Conservation (phyloP, 2,113 vertebrate species). For the Chloropsis cyanopogon region DNA sequence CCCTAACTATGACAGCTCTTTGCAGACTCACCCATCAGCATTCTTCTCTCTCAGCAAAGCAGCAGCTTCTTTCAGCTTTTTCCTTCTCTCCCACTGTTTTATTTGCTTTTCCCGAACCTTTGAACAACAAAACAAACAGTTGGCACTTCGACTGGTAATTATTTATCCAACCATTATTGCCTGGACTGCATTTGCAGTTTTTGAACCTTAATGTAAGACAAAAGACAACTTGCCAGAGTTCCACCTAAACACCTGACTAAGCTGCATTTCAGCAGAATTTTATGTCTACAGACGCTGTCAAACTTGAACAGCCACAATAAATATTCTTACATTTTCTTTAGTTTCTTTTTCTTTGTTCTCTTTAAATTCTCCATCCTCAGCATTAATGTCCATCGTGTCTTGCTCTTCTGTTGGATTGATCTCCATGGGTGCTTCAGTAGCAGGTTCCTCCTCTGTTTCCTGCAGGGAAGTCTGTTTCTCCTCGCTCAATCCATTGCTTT, state of each 20-base stretch:
- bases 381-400: constrained; percentile 42
- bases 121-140: constrained; percentile 20
- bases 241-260: neutral
- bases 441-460: constrained; percentile 51
- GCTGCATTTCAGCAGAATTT: neutral
- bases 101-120: constrained; percentile 85
- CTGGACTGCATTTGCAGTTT: neutral
- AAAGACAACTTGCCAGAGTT: neutral
- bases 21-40: constrained; percentile 86
- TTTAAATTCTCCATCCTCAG: constrained; percentile 48
- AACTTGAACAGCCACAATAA: neutral
- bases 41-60: constrained; percentile 83
- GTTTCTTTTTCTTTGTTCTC: constrained; percentile 73
- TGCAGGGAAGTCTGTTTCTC: constrained; percentile 48
- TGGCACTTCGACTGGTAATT: neutral
- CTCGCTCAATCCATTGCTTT: constrained; percentile 50
- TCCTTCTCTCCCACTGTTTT: constrained; percentile 86
- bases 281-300: fast-evolving
- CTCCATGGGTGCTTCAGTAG: constrained; percentile 39
- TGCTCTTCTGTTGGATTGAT: constrained; percentile 52
- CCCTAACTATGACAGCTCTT: neutral
- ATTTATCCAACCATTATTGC: neutral
- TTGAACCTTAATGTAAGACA: neutral
- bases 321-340: constrained; percentile 72
- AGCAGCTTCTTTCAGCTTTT: constrained; percentile 80